phyloP scores from a whole-genome alignment of 2,888 invertebrate genomes.

The Bellardia pandia region DNA sequence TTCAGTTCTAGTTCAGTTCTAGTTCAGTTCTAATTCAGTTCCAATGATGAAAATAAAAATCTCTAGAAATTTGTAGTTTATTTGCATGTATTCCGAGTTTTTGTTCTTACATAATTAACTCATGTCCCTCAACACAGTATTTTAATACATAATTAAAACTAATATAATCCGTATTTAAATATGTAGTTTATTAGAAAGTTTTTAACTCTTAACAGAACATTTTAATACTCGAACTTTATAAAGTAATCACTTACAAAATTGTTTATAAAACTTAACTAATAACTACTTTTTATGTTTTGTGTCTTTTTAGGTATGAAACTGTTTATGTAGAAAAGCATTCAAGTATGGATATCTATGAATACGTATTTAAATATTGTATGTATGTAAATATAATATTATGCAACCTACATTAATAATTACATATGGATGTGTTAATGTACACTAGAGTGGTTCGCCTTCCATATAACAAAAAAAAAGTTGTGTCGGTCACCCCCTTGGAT shows the following conservation, averaged over 20 bases:
- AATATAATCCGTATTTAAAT: background rate
- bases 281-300: background rate
- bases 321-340: background rate
- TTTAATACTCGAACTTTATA: background rate
- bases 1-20: conserved; percentile 8
- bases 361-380: background rate
- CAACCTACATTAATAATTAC: conserved; percentile 19
- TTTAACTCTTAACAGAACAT: background rate
- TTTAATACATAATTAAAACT: too few relatives aligned
- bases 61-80: too few relatives aligned
- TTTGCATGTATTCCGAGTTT: too few relatives aligned
- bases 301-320: conserved; percentile 1
- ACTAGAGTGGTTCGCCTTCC: too few relatives aligned
- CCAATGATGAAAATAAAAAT: too few relatives aligned
- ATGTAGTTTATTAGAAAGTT: background rate
- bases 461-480: too few relatives aligned
- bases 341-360: background rate
- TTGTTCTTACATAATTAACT: too few relatives aligned
- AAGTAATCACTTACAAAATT: background rate
- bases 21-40: conserved; percentile 11
- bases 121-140: too few relatives aligned
- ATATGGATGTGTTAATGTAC: background rate
- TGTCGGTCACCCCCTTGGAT: too few relatives aligned
- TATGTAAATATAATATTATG: background rate
- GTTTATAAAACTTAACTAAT: conserved; percentile 9